Percentiles rank a stretch among this genome's conserved stretches.
Conservation (phyloP, 2,113 vertebrate species). For the Sciurus niger region DNA sequence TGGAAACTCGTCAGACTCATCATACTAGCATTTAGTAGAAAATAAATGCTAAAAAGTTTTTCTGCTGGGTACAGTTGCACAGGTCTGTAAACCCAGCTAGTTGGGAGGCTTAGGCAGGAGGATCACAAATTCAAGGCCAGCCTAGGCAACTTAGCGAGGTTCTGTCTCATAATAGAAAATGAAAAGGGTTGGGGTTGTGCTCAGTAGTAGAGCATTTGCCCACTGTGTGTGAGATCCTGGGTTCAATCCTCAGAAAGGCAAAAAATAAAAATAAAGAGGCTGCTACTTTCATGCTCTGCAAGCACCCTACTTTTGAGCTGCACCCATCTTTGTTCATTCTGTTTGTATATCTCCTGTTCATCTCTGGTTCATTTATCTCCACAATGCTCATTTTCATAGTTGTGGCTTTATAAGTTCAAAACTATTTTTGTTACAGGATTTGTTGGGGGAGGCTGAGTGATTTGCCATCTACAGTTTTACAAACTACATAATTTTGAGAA, state of each 20-base stretch:
- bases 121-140: too few relatives aligned
- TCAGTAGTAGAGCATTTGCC: too few relatives aligned
- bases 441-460: background rate
- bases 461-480: background rate
- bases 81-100: too few relatives aligned
- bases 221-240: too few relatives aligned
- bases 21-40: background rate
- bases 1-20: background rate
- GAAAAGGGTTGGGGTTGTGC: too few relatives aligned
- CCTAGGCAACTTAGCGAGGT: too few relatives aligned
- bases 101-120: too few relatives aligned
- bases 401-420: constrained; percentile 25
- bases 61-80: too few relatives aligned
- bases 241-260: too few relatives aligned
- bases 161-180: too few relatives aligned
- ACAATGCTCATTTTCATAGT: background rate
- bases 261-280: too few relatives aligned
- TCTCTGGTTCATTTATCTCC: background rate
- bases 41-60: background rate
- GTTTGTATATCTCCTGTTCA: background rate
- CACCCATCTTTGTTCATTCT: background rate
- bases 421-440: constrained; percentile 8
- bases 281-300: background rate
- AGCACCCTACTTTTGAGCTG: background rate
- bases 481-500: constrained; percentile 38